Base-by-base conservation (phyloP, 1,140 invertebrate species). In the Drosophila serrata region DNA sequence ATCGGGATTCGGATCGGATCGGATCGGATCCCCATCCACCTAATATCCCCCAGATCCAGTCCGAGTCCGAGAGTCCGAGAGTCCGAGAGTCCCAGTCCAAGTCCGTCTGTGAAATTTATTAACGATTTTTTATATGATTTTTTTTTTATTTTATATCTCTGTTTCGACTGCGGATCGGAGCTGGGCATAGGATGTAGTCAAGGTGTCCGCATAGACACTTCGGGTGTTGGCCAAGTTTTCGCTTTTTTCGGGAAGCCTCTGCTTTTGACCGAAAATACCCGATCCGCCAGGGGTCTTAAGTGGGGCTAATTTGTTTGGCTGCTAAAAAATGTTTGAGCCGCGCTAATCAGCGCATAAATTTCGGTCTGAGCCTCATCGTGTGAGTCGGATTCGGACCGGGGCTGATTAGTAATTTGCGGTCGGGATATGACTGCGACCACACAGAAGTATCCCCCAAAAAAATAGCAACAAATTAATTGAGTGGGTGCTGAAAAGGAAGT, bases 151-250 rank as follows among this genome's bases (percentile, higher is more conserved):
- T 81, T 70, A 86, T 87, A 68, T 76, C 82, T 86, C 75, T 62
- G 70, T 82, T 82, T 82, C 40, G 75, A 53, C 63, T 81, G 35
- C 53, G 53, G 45, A 8, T 58, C 40, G 43, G 61, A 56, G 45
- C 60, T 59, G 51, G 39, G 61, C 65, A 90, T 72, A 72, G 68
- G 68, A 72, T 59, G 69, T 88, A 63, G 76, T 61, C 61, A 49
- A 84, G 80, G 84, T 88, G 85, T 88, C 69, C 77, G 77, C 85
- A 88, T 91, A 91, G 87, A 91, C 87, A 91, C 87, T 91, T 91
- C 63, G 87, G 87, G 87, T 91, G 87, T 90, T 90, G 81, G 70
- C 68, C 78, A 65, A 31, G 59, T 67, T 87, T 51, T 87, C 73
- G 79, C 75, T 82, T 80, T 87, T 77, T 49, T n/a, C n/a, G 61